Evolutionary conservation across 2,888 invertebrate genomes (phyloP).

Genomic region (Eristalinus sepulchralis): DNA sequence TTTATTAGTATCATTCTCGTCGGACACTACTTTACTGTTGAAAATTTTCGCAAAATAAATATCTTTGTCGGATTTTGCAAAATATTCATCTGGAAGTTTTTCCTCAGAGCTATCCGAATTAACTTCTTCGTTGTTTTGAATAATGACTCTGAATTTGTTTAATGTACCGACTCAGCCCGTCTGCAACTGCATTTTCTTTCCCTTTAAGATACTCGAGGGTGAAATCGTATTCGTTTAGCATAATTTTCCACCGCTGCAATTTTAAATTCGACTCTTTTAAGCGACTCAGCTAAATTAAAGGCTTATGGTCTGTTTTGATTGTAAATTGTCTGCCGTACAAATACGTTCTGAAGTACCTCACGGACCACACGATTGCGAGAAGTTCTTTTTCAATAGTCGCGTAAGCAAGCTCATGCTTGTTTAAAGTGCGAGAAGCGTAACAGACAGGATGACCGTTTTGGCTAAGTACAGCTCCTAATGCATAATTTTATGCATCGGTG

Average conservation of each 20-base stretch:
- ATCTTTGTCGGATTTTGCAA: too few species aligned
- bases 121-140: too few species aligned
- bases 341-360: not conserved
- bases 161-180: too few species aligned
- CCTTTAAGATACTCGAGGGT: slow-evolving; percentile 17
- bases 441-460: not conserved
- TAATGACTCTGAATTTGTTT: too few species aligned
- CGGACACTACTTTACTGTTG: too few species aligned
- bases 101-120: too few species aligned
- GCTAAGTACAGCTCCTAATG: slow-evolving; percentile 2
- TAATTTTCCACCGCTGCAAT: slow-evolving; percentile 76
- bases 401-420: not conserved
- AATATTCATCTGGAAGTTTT: too few species aligned
- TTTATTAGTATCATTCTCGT: too few species aligned
- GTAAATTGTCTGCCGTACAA: slow-evolving; percentile 73
- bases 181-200: not conserved
- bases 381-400: not conserved
- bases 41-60: too few species aligned
- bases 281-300: slow-evolving; percentile 76
- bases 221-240: slow-evolving; percentile 75
- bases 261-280: slow-evolving; percentile 77
- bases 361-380: not conserved
- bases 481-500: not conserved
- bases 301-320: slow-evolving; percentile 78
- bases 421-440: not conserved